Base-by-base conservation (phyloP, 1,140 invertebrate genomes). In the Atta colombica region DNA sequence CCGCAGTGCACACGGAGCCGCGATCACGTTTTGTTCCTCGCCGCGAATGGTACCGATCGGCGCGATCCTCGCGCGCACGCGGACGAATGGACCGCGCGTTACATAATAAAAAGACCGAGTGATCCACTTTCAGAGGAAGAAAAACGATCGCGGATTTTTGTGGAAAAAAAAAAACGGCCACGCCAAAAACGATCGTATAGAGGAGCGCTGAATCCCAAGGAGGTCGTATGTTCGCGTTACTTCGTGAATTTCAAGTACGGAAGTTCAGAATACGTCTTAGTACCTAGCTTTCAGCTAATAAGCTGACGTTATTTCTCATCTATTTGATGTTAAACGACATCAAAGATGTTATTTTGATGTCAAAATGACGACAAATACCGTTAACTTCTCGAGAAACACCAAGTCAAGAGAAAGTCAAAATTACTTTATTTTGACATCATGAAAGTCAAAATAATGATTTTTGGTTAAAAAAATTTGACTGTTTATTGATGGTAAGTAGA, bases 1-100 rank as follows among this genome's bases (percentile, higher is more conserved):
- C 85, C 85, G 88, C 90, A 91, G 90, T 91, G 82, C 82, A 91
- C 84, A 91, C 88, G 85, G 80, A 89, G 77, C 84, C 87, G 78
- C 53, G 80, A 84, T 49, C 55, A 75, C 63, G 89, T 58, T 51
- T 77, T 77, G 60, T 66, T 69, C 66, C 66, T 69, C 45, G 45
- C 49, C 53, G 49, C 55, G 35, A 28, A 74, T 53, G 68, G 35
- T 53, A 71, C 80, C 60, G 31, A 87, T 55, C 65, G 35, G 82
- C 77, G 87, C 75, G 78, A 77, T 21, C 25, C 58, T 77, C 61
- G 87, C 86, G 89, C 87, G 80, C 65, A 72, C 51, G 69, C 68
- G 51, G 16, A 75, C 80, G 68, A 18, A 85, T 77, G 28, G 28
- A 74, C 51, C 45, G 80, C 35, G 55, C 69, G 69, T 75, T 81